phyloP scores from a whole-genome alignment of 2,797 vertebrate genomes.

The Octomys mimax region DNA sequence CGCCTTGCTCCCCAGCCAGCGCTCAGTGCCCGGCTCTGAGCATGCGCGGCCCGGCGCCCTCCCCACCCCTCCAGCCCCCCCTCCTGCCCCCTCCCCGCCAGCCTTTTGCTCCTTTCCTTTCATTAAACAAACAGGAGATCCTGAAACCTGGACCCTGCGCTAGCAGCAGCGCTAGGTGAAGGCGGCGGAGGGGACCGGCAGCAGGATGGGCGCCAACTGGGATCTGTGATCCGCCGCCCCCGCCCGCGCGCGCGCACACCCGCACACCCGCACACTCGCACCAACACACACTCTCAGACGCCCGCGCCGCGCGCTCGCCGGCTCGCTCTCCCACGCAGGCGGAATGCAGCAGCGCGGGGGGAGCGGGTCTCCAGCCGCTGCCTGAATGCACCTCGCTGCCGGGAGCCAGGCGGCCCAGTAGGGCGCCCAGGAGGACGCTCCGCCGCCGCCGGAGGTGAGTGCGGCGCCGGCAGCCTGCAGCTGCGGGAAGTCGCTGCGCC shows the following conservation, averaged over 20 bases:
- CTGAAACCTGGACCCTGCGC: conserved; percentile 71
- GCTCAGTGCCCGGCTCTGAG: conserved; percentile 72
- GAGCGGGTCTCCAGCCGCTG: conserved; percentile 70
- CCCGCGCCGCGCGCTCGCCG: conserved; percentile 65
- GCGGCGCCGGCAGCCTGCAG: background rate
- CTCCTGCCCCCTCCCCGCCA: background rate
- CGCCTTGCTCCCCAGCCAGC: background rate
- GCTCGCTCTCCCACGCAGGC: conserved; percentile 72
- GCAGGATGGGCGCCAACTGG: conserved; percentile 15
- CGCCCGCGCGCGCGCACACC: background rate
- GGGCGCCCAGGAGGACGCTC: conserved; percentile 66
- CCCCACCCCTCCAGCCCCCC: background rate
- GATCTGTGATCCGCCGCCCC: conserved; percentile 2
- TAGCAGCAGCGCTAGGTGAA: background rate
- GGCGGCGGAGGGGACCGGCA: conserved; percentile 9
- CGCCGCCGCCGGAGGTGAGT: conserved; percentile 65
- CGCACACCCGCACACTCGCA: conserved; percentile 9
- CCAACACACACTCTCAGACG: conserved; percentile 61
- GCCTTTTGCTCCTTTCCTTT: conserved; percentile 78
- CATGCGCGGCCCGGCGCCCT: conserved; percentile 77
- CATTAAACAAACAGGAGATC: conserved; percentile 80
- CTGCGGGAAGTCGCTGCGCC: background rate
- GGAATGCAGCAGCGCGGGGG: conserved; percentile 76
- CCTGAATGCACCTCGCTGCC: conserved; percentile 76
- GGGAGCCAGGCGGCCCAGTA: conserved; percentile 56